phyloP scores from a whole-genome alignment of 2,113 vertebrate genomes.

The Ifrita kowaldi region DNA sequence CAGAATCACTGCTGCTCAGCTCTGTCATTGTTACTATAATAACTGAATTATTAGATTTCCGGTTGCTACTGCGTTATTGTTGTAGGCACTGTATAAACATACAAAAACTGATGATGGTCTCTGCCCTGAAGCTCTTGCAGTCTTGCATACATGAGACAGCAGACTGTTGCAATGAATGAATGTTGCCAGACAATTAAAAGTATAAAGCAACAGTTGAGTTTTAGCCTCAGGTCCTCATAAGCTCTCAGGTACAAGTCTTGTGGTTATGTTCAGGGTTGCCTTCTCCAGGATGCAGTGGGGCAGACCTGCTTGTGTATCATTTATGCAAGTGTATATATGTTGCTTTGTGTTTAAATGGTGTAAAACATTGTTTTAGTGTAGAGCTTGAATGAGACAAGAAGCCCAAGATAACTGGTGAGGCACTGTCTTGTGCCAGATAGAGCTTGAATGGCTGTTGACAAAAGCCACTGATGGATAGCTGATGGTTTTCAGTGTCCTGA shows the following conservation, averaged over 20 bases:
- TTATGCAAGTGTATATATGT: not conserved
- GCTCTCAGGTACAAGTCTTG: not conserved
- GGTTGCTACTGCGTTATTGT: not conserved
- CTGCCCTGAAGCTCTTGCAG: not conserved
- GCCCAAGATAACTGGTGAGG: not conserved
- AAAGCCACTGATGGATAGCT: not conserved
- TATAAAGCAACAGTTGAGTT: not conserved
- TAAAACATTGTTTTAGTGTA: not conserved
- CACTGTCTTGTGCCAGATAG: not conserved
- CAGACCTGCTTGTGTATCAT: not conserved
- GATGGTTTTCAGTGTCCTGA: not conserved
- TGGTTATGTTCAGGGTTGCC: not conserved
- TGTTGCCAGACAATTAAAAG: not conserved
- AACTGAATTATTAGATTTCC: constrained; percentile 30
- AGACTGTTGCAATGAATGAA: not conserved
- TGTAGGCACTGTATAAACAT: not conserved
- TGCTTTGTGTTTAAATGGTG: not conserved
- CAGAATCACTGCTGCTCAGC: not conserved
- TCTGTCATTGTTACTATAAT: not conserved
- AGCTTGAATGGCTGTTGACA: not conserved
- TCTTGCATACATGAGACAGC: not conserved
- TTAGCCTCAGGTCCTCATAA: not conserved
- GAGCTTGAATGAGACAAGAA: not conserved
- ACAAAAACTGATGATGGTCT: not conserved
- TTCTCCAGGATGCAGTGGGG: not conserved